These are phyloP conservation scores for Masticophis lateralis DNA, from an alignment of 2,797 vertebrate species.

Conservation along the genomic window DNA sequence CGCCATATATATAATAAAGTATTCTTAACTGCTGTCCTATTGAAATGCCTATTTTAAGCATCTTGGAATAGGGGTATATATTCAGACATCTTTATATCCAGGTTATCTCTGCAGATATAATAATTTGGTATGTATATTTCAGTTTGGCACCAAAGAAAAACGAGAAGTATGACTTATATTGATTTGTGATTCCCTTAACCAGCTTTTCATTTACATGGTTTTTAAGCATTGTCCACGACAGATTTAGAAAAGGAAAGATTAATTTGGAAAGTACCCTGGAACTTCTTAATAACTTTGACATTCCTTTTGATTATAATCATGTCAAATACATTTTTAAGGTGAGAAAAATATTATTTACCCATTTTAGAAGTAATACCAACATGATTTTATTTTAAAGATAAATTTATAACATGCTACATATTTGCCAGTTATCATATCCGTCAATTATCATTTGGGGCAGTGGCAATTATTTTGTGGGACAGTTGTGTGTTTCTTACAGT, in stretches of 20 bases:
- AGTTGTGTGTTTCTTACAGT: neutral
- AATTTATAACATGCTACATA: neutral
- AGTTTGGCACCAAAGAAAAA: neutral
- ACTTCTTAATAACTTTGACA: slow-evolving; percentile 67
- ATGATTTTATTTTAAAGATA: neutral
- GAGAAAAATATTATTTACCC: slow-evolving; percentile 45
- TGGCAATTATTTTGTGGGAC: neutral
- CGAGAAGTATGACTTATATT: neutral
- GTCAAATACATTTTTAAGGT: slow-evolving; percentile 74
- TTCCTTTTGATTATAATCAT: slow-evolving; percentile 57
- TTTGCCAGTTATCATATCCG: neutral
- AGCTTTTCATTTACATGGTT: slow-evolving; percentile 66
- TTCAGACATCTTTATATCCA: neutral
- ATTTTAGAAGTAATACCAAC: neutral
- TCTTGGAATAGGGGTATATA: neutral
- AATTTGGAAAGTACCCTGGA: slow-evolving; percentile 52
- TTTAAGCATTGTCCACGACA: slow-evolving; percentile 63
- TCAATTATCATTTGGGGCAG: neutral
- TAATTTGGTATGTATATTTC: neutral
- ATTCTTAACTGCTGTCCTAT: neutral
- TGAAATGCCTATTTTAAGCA: neutral
- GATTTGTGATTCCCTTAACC: slow-evolving; percentile 66
- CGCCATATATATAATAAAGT: neutral
- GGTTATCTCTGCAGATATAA: neutral
- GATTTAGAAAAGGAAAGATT: slow-evolving; percentile 68